These are phyloP conservation scores for Chelmon rostratus DNA, from an alignment of 2,797 vertebrate genomes.

Conservation along the genomic window DNA sequence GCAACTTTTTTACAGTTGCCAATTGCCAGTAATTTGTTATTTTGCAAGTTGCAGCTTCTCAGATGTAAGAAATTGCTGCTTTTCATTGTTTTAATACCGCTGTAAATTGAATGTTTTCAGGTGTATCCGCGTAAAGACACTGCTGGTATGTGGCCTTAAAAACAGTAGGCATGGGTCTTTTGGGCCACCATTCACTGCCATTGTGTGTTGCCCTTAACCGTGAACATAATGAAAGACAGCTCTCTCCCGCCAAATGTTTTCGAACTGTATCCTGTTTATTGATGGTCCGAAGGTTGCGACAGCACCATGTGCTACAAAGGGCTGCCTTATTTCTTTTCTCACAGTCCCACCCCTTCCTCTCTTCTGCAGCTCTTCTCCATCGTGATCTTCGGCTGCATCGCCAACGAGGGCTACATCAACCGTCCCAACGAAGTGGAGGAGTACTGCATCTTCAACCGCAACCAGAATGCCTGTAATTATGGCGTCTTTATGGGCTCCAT, in stretches of 20 bases:
- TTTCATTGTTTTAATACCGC: neutral
- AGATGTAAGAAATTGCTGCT: neutral
- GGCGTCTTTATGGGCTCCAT: slow-evolving; percentile 94
- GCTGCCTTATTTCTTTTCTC: neutral
- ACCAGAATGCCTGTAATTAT: slow-evolving; percentile 94
- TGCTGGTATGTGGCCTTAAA: neutral
- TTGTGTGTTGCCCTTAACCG: neutral
- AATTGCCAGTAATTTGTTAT: too few species aligned
- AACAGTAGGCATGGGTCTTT: neutral
- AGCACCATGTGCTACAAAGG: neutral
- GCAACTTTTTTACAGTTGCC: too few species aligned
- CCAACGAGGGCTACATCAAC: slow-evolving; percentile 97
- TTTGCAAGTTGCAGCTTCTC: neutral
- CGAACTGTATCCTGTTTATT: too few species aligned
- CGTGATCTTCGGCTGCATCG: slow-evolving; percentile 95
- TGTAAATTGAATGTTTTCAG: neutral
- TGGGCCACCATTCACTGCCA: accelerated
- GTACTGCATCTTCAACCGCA: slow-evolving; percentile 97
- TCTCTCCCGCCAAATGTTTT: too few species aligned
- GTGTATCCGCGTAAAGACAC: too few species aligned
- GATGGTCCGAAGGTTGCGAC: too few species aligned
- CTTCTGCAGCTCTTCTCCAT: slow-evolving; percentile 93
- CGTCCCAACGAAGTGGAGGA: slow-evolving; percentile 83
- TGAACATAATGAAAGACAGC: neutral
- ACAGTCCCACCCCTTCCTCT: neutral